A percentile compares a stretch with the other conserved stretches of the same genome.
These are phyloP conservation scores for Scaptodrosophila lebanonensis DNA, from an alignment of 1,140 invertebrate genomes.

Conservation along the genomic window DNA sequence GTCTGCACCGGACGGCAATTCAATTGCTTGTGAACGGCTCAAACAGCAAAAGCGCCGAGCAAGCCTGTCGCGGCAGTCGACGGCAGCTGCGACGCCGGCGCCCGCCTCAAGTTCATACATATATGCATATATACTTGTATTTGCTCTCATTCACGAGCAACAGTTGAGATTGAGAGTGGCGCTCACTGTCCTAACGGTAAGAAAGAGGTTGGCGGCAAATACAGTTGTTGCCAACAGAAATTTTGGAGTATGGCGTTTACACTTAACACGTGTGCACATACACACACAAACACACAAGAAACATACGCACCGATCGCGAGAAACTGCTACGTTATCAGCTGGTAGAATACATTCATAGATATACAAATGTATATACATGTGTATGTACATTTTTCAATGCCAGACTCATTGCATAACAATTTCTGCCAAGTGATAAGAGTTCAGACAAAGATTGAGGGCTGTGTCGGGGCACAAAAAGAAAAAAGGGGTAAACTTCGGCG, in stretches of 20 bases:
- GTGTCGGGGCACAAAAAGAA: slow-evolving; percentile 27
- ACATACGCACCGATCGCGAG: slow-evolving; percentile 5
- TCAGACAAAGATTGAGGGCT: background rate
- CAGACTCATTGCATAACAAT: slow-evolving; percentile 51
- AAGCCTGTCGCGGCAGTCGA: slow-evolving; percentile 39
- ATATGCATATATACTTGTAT: slow-evolving; percentile 11
- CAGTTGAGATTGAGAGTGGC: slow-evolving; percentile 31
- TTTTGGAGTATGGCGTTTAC: too few relatives aligned
- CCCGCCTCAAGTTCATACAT: slow-evolving; percentile 55
- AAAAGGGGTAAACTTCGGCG: too few relatives aligned
- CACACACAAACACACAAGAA: slow-evolving; percentile 2
- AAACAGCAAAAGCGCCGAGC: slow-evolving; percentile 31
- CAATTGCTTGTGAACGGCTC: slow-evolving; percentile 66
- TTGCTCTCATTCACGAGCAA: too few relatives aligned
- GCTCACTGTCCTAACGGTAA: slow-evolving; percentile 32
- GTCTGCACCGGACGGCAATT: slow-evolving; percentile 75
- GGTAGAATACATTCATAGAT: background rate
- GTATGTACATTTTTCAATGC: slow-evolving; percentile 37
- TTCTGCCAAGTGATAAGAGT: slow-evolving; percentile 20
- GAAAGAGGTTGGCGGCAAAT: slow-evolving; percentile 13
- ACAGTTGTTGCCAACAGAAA: slow-evolving; percentile 27
- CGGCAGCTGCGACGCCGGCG: slow-evolving; percentile 12
- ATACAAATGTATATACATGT: background rate
- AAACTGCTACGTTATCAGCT: slow-evolving; percentile 26
- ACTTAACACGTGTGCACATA: slow-evolving; percentile 31